A percentile compares a stretch with the other conserved stretches of the same genome.
These are phyloP conservation scores for Akabosia matsudoensis DNA, from an alignment of 1,140 invertebrate genomes.

Conservation along the genomic window DNA sequence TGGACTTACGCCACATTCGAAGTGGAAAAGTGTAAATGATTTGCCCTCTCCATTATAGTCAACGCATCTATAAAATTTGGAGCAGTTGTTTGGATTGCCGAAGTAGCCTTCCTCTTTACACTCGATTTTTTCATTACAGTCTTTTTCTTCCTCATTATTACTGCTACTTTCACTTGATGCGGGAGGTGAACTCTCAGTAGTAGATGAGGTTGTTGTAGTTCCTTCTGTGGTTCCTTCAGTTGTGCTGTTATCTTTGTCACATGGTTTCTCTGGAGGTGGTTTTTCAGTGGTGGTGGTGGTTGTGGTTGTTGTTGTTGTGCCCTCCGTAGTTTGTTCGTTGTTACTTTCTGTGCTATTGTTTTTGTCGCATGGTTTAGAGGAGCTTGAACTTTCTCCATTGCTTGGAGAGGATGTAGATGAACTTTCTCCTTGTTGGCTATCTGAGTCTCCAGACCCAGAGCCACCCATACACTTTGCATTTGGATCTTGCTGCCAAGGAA, in stretches of 20 bases:
- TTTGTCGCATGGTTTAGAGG: background rate
- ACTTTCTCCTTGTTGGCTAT: background rate
- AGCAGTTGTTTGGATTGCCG: slow-evolving; percentile 61
- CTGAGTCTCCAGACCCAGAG: background rate
- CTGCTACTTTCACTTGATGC: background rate
- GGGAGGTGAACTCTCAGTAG: background rate
- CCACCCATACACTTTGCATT: slow-evolving; percentile 2
- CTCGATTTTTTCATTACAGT: slow-evolving; percentile 46
- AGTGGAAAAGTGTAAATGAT: slow-evolving; percentile 57
- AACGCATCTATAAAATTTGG: slow-evolving; percentile 55
- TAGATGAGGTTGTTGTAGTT: slow-evolving; percentile 26
- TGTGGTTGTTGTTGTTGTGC: background rate
- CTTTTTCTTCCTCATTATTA: slow-evolving; percentile 38
- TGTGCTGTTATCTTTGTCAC: background rate
- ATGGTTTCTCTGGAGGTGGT: background rate
- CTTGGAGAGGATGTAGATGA: slow-evolving; percentile 8
- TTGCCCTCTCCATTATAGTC: slow-evolving; percentile 58
- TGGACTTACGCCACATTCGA: slow-evolving; percentile 51
- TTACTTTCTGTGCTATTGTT: slow-evolving; percentile 27
- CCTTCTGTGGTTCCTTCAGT: background rate
- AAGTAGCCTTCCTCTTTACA: slow-evolving; percentile 63
- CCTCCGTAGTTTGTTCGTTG: slow-evolving; percentile 26
- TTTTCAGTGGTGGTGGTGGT: background rate
- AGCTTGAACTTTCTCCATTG: background rate
- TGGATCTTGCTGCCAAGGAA: slow-evolving; percentile 14